Base-by-base conservation (phyloP, 23 tunicate species). In the Oikopleura dioica region DNA sequence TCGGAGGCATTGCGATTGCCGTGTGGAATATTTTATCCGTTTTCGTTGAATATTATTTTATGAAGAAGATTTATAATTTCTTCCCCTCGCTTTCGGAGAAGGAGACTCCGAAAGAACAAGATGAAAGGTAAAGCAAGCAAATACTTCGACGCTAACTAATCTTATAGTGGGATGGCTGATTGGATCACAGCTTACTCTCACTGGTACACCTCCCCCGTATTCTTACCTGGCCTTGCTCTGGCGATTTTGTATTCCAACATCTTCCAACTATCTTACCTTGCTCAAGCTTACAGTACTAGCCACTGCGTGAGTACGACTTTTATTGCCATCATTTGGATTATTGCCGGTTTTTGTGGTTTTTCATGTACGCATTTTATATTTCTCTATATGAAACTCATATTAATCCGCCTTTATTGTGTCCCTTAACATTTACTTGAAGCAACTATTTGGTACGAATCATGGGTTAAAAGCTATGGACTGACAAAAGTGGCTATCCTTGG, bases 281-380 rank as follows among this genome's bases (percentile, higher is more conserved):
- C 72, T 63, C 72, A 63, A 63, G 72, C 72, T 28, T 63, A 63
- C 33, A 31, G 30, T 2, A 12, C 72, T 28, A 12, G 30, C 2
- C 72, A 63, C 33, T 63, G 72, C 33, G 26, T 63, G 4, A 63
- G 72, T 63, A 12, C 72, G 26, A 16, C 30, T 2, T 23, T 28
- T 2, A 2, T 63, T 2, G 30, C 72, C 26, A 31, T 63, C 26
- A 31, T 63, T 28, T 63, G 72, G 72, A 28, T 63, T 21, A 5
- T 63, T 24, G 72, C 72, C 26, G 72, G 72, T 12, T 12, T 63
- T 63, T 63, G 72, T 63, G 72, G 72, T 12, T 63, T 63, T 28
- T 63, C 72, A 63, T 23, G 72, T 63, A 63, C 2, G 30, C 26
- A 63, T 2, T 9, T 9, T 44, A 9, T 44, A 44, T 44, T 44